These are phyloP conservation scores for Pseudomyrmex flavicornis DNA, from an alignment of 1,140 invertebrate genomes.

Conservation along the genomic window DNA sequence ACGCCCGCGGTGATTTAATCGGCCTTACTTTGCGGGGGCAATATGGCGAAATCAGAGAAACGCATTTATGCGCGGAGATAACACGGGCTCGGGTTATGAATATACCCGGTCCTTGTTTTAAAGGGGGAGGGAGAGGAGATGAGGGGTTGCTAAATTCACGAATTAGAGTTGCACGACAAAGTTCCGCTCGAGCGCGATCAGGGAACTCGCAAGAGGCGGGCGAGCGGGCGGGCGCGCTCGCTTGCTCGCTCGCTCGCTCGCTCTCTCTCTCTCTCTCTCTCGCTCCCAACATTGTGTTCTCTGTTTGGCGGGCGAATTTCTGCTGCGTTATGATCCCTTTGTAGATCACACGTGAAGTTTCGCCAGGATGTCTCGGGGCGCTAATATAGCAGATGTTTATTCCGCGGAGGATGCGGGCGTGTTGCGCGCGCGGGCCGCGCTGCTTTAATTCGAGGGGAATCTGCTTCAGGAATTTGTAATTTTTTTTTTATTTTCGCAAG, in stretches of 20 bases:
- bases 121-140: too few species aligned
- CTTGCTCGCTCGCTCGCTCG: too few species aligned
- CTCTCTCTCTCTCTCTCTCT: too few species aligned
- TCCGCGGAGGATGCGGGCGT: not conserved
- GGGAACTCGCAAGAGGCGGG: constrained; percentile 6
- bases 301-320: constrained; percentile 21
- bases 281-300: constrained; percentile 31
- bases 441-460: not conserved
- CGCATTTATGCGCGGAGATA: constrained; percentile 33
- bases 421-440: not conserved
- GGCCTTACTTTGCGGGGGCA: constrained; percentile 39
- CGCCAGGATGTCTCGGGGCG: constrained; percentile 20
- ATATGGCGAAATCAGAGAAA: constrained; percentile 45
- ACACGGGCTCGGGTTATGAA: constrained; percentile 36
- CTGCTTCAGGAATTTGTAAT: not conserved
- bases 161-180: constrained; percentile 47
- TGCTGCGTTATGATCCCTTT: constrained; percentile 46
- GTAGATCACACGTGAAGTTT: constrained; percentile 51
- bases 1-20: constrained; percentile 52
- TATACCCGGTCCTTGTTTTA: constrained; percentile 19
- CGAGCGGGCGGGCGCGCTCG: not conserved
- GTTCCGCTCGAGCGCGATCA: constrained; percentile 38
- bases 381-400: constrained; percentile 38
- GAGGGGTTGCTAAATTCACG: constrained; percentile 42
- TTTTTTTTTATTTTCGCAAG: not conserved